phyloP scores from a whole-genome alignment of 1,140 invertebrate species.

The Ceratoteleas bidentatus region DNA sequence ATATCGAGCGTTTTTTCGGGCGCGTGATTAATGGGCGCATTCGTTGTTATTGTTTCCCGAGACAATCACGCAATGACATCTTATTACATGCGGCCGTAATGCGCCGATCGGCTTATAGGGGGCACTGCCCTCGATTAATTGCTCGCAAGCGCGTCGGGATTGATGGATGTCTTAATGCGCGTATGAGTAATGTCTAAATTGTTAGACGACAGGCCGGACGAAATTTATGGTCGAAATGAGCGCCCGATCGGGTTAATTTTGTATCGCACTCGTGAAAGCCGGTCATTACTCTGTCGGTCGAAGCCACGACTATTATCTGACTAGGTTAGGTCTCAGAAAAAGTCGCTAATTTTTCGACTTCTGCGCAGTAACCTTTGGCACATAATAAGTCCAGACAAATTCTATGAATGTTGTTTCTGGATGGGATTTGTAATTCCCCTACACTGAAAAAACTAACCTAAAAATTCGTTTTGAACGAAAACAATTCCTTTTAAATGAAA shows the following conservation, averaged over 20 bases:
- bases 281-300: neutral
- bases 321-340: no score
- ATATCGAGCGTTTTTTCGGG: conserved; percentile 52
- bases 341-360: no score
- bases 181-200: conserved; percentile 43
- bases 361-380: no score
- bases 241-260: conserved; percentile 29
- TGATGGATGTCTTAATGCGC: conserved; percentile 50
- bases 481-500: no score
- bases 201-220: conserved; percentile 17
- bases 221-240: conserved; percentile 11
- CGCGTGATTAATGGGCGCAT: conserved; percentile 47
- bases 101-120: conserved; percentile 8
- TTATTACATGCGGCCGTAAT: conserved; percentile 29
- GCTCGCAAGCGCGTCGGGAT: conserved; percentile 12
- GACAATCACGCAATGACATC: conserved; percentile 50
- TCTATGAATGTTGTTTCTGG: no score
- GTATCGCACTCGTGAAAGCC: conserved; percentile 4
- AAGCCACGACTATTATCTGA: neutral
- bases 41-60: conserved; percentile 57
- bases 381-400: no score
- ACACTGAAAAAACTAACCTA: no score
- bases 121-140: conserved; percentile 50
- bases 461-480: no score
- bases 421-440: no score